These are phyloP conservation scores for Xiphophorus birchmanni DNA, from an alignment of 2,797 vertebrate species.

Conservation along the genomic window DNA sequence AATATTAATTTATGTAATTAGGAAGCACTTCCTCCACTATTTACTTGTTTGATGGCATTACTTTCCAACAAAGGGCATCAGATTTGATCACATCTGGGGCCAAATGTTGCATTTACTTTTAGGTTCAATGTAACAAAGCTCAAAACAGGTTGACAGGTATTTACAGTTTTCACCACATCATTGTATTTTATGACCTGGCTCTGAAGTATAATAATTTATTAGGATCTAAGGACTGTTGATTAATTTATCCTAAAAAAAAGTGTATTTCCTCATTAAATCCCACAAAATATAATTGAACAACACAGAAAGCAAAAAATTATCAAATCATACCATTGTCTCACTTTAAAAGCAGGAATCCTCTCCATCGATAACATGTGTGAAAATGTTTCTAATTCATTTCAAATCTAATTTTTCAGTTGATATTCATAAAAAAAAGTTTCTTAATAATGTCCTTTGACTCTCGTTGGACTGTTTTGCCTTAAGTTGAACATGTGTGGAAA, in stretches of 20 bases:
- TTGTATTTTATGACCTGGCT: slow-evolving; percentile 30
- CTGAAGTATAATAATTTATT: slow-evolving; percentile 38
- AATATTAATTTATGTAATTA: slow-evolving; percentile 21
- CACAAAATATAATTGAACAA: slow-evolving; percentile 39
- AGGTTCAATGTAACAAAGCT: slow-evolving; percentile 37
- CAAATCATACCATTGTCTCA: slow-evolving; percentile 8
- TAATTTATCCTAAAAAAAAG: slow-evolving; percentile 28
- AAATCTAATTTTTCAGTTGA: background rate
- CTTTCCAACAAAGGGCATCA: background rate
- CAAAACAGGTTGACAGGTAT: slow-evolving; percentile 15
- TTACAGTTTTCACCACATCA: slow-evolving; percentile 1
- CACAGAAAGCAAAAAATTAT: slow-evolving; percentile 26
- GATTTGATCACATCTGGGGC: background rate
- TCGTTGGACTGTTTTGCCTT: slow-evolving; percentile 73
- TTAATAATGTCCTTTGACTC: slow-evolving; percentile 45
- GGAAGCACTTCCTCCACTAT: slow-evolving; percentile 13
- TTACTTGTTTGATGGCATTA: slow-evolving; percentile 10
- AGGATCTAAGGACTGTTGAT: slow-evolving; percentile 34
- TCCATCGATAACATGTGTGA: background rate
- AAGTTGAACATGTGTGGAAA: slow-evolving; percentile 68
- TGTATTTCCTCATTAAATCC: slow-evolving; percentile 26
- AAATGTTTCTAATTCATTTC: background rate
- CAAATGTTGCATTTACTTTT: slow-evolving; percentile 16
- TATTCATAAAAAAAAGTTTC: slow-evolving; percentile 16
- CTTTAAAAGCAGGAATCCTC: slow-evolving; percentile 3